phyloP scores from a whole-genome alignment of 2,888 invertebrate species.

The Thera obeliscata region DNA sequence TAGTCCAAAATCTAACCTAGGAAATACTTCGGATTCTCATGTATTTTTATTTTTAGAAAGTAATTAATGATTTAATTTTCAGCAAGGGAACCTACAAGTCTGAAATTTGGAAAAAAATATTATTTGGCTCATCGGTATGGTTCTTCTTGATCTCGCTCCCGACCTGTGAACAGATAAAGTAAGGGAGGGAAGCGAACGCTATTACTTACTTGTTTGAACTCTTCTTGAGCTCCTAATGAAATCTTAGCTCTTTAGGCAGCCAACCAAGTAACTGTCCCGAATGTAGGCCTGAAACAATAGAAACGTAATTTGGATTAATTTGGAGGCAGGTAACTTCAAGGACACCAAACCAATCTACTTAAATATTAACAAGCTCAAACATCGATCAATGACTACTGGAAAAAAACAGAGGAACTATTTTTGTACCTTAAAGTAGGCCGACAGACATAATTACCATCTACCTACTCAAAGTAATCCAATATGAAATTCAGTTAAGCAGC shows the following conservation, averaged over 20 bases:
- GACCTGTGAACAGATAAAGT: constrained; percentile 66
- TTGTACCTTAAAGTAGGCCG: background rate
- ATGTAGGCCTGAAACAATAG: constrained; percentile 78
- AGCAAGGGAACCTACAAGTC: constrained; percentile 10
- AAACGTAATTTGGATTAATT: background rate
- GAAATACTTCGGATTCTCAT: background rate
- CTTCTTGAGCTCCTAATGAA: constrained; percentile 80
- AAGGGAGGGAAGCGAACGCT: constrained; percentile 49
- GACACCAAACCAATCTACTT: too few species aligned
- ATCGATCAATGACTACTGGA: background rate
- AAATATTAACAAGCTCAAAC: background rate
- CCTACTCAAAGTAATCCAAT: background rate
- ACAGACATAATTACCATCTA: background rate
- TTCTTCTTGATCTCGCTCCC: constrained; percentile 29
- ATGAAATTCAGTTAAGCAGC: background rate
- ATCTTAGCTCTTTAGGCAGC: constrained; percentile 80
- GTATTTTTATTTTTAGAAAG: background rate
- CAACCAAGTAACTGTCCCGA: constrained; percentile 67
- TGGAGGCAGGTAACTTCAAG: background rate
- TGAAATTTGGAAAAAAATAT: constrained; percentile 2
- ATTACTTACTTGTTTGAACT: constrained; percentile 82
- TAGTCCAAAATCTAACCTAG: background rate
- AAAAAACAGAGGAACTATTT: background rate
- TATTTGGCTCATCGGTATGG: background rate
- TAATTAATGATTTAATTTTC: background rate